phyloP scores from a whole-genome alignment of 2,888 invertebrate genomes.

The Linyphia triangularis region DNA sequence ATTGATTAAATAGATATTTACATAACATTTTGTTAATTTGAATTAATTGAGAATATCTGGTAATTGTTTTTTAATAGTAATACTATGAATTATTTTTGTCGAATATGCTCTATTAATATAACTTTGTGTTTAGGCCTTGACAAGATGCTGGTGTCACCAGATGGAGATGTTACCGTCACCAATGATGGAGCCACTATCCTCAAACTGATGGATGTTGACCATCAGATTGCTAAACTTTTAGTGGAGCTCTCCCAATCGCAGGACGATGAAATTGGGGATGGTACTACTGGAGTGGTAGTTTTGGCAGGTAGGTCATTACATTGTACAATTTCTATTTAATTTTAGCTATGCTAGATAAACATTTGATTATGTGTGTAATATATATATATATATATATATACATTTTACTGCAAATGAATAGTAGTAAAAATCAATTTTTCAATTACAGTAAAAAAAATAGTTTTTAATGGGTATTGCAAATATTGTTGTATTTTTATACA shows the following conservation, averaged over 20 bases:
- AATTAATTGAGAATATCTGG: not conserved
- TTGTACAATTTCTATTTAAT: too few species aligned
- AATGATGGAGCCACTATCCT: conserved; percentile 99
- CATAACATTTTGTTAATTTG: not conserved
- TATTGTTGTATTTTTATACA: too few species aligned
- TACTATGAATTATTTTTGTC: not conserved
- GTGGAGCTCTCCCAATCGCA: conserved; percentile 99
- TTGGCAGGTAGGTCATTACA: conserved; percentile 39
- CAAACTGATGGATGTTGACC: conserved; percentile 99
- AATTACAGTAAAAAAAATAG: too few species aligned
- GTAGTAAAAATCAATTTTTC: not conserved
- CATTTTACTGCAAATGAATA: not conserved
- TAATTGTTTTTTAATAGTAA: not conserved
- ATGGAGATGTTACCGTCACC: conserved; percentile 98
- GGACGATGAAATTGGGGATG: conserved; percentile 99
- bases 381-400: not conserved
- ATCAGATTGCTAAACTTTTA: conserved; percentile 95
- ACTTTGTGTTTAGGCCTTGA: conserved; percentile 86
- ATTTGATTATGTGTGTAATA: too few species aligned
- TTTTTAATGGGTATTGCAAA: too few species aligned
- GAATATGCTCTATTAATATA: not conserved
- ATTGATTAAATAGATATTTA: not conserved
- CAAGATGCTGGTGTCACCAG: conserved; percentile 97
- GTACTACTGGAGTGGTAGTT: conserved; percentile 97
- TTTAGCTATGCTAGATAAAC: too few species aligned